These are phyloP conservation scores for Lathronympha strigana DNA, from an alignment of 2,888 invertebrate species.

Conservation along the genomic window DNA sequence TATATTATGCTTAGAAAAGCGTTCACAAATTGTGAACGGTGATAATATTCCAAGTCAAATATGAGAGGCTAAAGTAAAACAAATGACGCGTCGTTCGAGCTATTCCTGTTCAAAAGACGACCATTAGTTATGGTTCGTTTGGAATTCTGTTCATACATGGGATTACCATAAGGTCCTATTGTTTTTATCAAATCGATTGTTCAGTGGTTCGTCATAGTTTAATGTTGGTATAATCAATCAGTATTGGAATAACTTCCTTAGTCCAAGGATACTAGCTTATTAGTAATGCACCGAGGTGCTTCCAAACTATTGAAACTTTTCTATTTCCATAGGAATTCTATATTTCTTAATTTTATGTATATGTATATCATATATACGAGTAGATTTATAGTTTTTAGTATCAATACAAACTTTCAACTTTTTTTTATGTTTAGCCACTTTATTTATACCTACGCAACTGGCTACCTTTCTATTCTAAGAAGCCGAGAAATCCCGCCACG, in stretches of 20 bases:
- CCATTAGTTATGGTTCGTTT: slow-evolving; percentile 47
- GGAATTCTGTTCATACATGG: slow-evolving; percentile 55
- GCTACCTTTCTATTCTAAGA: slow-evolving; percentile 27
- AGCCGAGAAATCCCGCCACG: slow-evolving; percentile 22
- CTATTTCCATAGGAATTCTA: too few species aligned
- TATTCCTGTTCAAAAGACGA: slow-evolving; percentile 26
- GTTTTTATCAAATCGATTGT: slow-evolving; percentile 63
- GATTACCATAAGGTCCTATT: slow-evolving; percentile 65
- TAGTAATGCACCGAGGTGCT: not conserved
- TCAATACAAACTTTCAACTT: too few species aligned
- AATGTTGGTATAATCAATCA: slow-evolving; percentile 39
- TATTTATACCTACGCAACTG: not conserved
- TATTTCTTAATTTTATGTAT: too few species aligned
- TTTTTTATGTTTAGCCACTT: too few species aligned
- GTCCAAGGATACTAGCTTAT: not conserved
- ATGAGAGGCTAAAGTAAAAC: slow-evolving; percentile 36
- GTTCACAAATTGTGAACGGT: slow-evolving; percentile 28
- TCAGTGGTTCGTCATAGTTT: slow-evolving; percentile 46
- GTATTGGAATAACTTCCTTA: slow-evolving; percentile 32
- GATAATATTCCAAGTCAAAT: slow-evolving; percentile 36
- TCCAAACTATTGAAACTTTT: too few species aligned
- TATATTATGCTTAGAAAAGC: slow-evolving; percentile 18
- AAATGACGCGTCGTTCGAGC: slow-evolving; percentile 33
- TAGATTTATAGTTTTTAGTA: too few species aligned
- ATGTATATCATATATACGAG: too few species aligned